phyloP scores from a whole-genome alignment of 1,140 invertebrate genomes.

The Antheraea mylitta region DNA sequence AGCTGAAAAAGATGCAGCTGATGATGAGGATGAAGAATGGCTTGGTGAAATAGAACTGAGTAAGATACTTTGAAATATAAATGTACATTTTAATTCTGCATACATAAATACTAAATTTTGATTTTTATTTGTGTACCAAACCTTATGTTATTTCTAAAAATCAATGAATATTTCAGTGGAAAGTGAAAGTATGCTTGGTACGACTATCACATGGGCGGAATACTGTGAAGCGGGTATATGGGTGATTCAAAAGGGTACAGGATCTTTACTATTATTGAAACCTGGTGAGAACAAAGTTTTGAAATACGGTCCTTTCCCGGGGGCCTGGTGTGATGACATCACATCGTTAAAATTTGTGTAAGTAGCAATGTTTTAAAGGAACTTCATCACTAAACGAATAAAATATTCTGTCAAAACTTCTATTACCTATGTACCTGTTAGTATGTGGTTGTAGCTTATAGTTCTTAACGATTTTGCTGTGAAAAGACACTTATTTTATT shows the following conservation, averaged over 20 bases:
- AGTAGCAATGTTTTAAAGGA: conserved; percentile 17
- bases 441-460: no score
- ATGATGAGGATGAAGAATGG: conserved; percentile 61
- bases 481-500: no score
- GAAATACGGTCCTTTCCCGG: conserved; percentile 62
- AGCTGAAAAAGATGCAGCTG: conserved; percentile 48
- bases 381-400: not conserved
- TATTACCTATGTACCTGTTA: no score
- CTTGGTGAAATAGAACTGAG: conserved; percentile 67
- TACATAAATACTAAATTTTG: no score
- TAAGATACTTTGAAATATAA: conserved; percentile 24
- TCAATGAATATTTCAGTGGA: conserved; percentile 43
- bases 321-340: conserved; percentile 62
- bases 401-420: not conserved
- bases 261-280: conserved; percentile 54
- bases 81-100: not conserved
- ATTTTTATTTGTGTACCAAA: no score
- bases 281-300: conserved; percentile 54
- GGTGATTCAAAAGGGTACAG: conserved; percentile 59
- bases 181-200: conserved; percentile 53
- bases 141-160: not conserved
- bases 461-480: no score
- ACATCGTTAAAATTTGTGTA: conserved; percentile 62
- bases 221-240: conserved; percentile 63
- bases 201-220: conserved; percentile 61